Conservation (phyloP, 2,797 vertebrate species). For the Lithobates sylvaticus region DNA sequence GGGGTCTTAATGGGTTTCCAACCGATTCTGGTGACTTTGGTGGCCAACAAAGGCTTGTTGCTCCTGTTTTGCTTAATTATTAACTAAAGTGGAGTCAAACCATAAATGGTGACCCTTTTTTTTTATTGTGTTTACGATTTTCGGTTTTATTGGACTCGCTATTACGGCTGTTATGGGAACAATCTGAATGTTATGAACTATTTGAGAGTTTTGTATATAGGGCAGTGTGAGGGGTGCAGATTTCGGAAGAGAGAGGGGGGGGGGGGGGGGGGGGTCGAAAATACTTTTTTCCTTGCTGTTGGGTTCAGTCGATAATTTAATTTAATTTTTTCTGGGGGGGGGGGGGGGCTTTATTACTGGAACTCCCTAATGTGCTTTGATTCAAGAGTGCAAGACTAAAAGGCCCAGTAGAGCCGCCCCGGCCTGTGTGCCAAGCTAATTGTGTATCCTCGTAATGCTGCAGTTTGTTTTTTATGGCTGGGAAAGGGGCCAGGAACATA, state of each 20-base stretch:
- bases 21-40: not conserved
- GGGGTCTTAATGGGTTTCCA: not conserved
- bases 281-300: not conserved
- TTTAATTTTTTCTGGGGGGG: no score
- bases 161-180: not conserved
- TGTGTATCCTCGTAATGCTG: constrained; percentile 45
- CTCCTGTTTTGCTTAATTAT: no score
- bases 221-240: not conserved
- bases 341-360: constrained; percentile 3
- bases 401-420: constrained; percentile 13
- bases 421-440: constrained; percentile 34
- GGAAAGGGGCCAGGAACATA: constrained; percentile 36
- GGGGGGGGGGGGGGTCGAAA: not conserved
- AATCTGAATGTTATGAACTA: not conserved
- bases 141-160: not conserved
- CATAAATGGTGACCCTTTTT: not conserved
- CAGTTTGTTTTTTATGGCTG: constrained; percentile 42
- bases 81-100: not conserved
- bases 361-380: constrained; percentile 30
- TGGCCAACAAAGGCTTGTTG: not conserved
- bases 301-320: no score
- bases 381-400: constrained; percentile 4
- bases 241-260: not conserved
- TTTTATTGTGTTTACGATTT: not conserved
- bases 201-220: not conserved